Base-by-base conservation (phyloP, 1,140 invertebrate genomes). In the Vollenhovia emeryi region DNA sequence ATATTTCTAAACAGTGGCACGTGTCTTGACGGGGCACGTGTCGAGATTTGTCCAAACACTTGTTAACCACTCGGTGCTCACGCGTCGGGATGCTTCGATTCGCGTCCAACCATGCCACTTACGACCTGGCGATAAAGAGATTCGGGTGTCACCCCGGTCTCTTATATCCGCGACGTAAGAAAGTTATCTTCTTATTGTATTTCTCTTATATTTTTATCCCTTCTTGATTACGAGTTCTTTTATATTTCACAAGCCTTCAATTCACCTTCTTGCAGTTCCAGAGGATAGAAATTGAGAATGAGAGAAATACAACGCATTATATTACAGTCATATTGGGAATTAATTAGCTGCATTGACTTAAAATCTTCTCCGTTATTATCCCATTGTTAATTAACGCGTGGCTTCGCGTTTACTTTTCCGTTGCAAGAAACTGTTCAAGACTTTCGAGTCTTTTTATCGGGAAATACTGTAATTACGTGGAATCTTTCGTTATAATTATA, bases 1-100 rank as follows among this genome's bases (percentile, higher is more conserved):
- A 93, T 91, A 73, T 87, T 74, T 89, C 60, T 84, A 92, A 92
- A 93, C 87, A 91, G n/a, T 33, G 87, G 33, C 92, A 90, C 92
- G 93, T 93, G 93, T 68, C 43, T 55, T 87, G 36, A 7, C 21
- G 24, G 57, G 82, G 36, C 88, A 90, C 88, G 90, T 89, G 90
- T 69, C 66, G 75, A 71, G 73, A 79, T 86, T 91, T 86, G 57
- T 71, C n/a, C 60, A 40, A 57, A 86, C 87, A 71, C 64, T 88
- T 78, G 86, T 78, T 87, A 45, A 36, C 62, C n/a, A 24, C 33
- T 21, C 4, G 27, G 1, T 24, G n/a, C 15, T 75, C 27, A 21
- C 40, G 13, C 43, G 13, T 57, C 24, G 62, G 5, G 11, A 55
- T 55, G 9, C 62, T 18, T 52, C 18, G 21, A 30, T 64, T 43